Percentiles rank a stretch among this genome's conserved stretches.
Evolutionary conservation across 2,797 vertebrate species (phyloP).

Genomic region (Poecile montanus): DNA sequence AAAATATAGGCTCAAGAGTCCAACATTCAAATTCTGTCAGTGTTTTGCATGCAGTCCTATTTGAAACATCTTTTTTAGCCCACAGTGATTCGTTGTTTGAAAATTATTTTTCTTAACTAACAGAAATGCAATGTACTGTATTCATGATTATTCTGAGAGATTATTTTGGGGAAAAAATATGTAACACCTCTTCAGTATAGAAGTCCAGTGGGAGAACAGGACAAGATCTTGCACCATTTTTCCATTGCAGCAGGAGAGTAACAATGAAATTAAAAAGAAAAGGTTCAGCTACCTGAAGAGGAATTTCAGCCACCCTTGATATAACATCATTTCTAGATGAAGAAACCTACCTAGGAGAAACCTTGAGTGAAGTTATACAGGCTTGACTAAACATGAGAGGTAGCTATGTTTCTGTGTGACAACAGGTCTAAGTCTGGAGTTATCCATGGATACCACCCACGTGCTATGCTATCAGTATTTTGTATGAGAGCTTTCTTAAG

Average conservation of each 20-base stretch:
- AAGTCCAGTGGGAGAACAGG: neutral
- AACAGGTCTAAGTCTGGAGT: neutral
- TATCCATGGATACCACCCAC: neutral
- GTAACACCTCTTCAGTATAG: neutral
- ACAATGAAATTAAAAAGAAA: neutral
- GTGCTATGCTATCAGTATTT: neutral
- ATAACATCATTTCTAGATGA: neutral
- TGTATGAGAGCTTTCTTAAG: neutral
- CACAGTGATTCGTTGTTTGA: neutral
- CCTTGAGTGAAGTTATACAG: neutral
- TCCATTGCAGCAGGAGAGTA: neutral
- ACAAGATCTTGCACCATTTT: neutral
- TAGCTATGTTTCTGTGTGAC: neutral
- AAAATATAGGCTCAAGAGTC: neutral
- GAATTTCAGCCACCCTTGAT: neutral
- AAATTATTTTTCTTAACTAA: neutral
- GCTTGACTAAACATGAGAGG: neutral
- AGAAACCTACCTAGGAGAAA: neutral
- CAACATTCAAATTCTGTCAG: neutral
- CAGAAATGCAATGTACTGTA: neutral
- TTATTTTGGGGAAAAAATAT: neutral
- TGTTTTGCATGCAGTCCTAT: neutral
- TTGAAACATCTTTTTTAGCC: neutral
- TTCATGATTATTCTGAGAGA: neutral
- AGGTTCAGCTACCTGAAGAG: neutral